Conservation (phyloP, 2,797 vertebrate species). For the Pipistrellus pygmaeus region DNA sequence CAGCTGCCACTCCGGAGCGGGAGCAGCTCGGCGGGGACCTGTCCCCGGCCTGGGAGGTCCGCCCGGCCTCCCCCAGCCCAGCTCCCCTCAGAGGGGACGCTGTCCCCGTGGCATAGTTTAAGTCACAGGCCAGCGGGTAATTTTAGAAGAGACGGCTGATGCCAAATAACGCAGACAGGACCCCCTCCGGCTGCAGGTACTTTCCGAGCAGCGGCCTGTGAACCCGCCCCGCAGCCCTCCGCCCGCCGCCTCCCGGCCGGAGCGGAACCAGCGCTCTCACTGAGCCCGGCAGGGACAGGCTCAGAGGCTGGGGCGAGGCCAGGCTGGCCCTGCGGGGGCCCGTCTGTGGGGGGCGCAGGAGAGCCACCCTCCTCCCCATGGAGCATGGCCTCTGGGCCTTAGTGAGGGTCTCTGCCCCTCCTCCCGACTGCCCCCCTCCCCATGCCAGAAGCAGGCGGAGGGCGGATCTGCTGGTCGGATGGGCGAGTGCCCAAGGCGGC, state of each 20-base stretch:
- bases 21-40: neutral
- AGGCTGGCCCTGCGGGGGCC: fast-evolving
- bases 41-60: no score
- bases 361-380: fast-evolving
- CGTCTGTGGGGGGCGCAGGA: fast-evolving
- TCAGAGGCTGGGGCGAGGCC: no score
- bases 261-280: neutral
- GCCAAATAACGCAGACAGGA: neutral
- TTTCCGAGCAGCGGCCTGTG: neutral
- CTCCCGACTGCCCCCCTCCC: no score
- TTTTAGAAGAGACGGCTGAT: neutral
- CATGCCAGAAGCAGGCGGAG: neutral
- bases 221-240: no score
- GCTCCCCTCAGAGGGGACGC: no score
- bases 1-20: fast-evolving
- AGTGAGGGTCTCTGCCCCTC: fast-evolving
- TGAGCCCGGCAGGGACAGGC: neutral
- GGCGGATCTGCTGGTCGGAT: fast-evolving
- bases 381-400: fast-evolving
- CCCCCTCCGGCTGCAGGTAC: neutral
- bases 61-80: no score
- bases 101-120: neutral
- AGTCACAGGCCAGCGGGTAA: neutral
- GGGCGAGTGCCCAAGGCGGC: neutral
- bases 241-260: neutral